Evolutionary conservation across 2,888 invertebrate genomes (phyloP).

Genomic region (Venusia cambrica): DNA sequence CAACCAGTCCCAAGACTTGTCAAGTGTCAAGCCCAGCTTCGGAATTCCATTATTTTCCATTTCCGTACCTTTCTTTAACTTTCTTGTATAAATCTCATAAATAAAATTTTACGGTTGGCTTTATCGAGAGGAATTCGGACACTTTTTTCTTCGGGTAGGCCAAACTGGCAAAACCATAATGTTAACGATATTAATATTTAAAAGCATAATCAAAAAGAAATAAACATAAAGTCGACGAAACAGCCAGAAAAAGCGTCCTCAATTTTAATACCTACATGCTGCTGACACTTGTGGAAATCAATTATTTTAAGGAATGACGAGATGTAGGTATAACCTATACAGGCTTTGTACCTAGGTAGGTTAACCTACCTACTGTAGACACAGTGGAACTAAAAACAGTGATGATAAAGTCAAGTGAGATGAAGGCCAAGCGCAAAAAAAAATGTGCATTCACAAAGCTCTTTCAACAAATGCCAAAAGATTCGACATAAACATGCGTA

Average conservation of each 20-base stretch:
- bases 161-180: slow-evolving; percentile 27
- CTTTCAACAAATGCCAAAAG: too few relatives aligned
- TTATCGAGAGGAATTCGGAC: slow-evolving; percentile 24
- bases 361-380: too few relatives aligned
- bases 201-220: slow-evolving; percentile 33
- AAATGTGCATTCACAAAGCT: too few relatives aligned
- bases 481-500: too few relatives aligned
- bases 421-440: too few relatives aligned
- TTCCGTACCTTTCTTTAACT: slow-evolving; percentile 8
- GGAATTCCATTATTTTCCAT: slow-evolving; percentile 1
- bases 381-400: too few relatives aligned
- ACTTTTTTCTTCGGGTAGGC: slow-evolving; percentile 26
- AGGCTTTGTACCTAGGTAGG: slow-evolving; percentile 3
- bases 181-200: slow-evolving; percentile 31
- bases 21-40: too few relatives aligned
- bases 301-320: slow-evolving; percentile 11
- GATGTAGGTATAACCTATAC: neutral
- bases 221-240: slow-evolving; percentile 29
- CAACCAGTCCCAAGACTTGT: too few relatives aligned
- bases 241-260: slow-evolving; percentile 32
- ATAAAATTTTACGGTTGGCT: slow-evolving; percentile 17
- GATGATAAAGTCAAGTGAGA: too few relatives aligned
- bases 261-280: slow-evolving; percentile 25
- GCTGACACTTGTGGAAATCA: slow-evolving; percentile 13
- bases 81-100: slow-evolving; percentile 17